Evolutionary conservation across 2,888 invertebrate genomes (phyloP).

Genomic region (Hymenopus coronatus): DNA sequence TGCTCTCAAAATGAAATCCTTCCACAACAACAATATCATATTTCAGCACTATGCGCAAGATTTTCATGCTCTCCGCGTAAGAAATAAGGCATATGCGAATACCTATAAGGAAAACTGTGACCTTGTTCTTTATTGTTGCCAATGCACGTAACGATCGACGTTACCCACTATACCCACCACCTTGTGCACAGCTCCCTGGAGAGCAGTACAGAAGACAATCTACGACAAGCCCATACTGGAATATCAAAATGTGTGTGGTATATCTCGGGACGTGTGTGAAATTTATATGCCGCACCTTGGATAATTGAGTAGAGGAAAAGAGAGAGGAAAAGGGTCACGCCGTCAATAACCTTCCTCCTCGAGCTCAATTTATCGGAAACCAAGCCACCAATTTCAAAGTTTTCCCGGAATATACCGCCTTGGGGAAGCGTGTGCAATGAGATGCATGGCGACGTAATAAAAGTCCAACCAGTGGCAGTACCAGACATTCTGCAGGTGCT

Average conservation of each 20-base stretch:
- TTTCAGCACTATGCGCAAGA: background rate
- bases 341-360: background rate
- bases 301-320: background rate
- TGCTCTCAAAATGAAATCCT: background rate
- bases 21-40: background rate
- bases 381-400: conserved; percentile 3
- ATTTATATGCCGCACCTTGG: background rate
- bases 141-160: background rate
- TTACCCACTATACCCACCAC: background rate
- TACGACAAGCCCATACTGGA: background rate
- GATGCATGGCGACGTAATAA: background rate
- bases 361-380: background rate
- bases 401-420: background rate
- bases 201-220: background rate
- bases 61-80: background rate
- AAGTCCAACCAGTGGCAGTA: background rate
- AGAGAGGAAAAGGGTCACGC: background rate
- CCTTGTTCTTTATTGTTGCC: background rate
- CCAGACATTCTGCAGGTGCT: background rate
- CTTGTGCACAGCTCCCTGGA: background rate
- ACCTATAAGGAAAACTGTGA: background rate
- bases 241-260: conserved; percentile 1
- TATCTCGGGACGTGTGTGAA: background rate
- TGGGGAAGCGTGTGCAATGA: background rate
- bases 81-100: background rate